Evolutionary conservation across 2,113 vertebrate species (phyloP).

Genomic region (Dryoscopus gambensis): DNA sequence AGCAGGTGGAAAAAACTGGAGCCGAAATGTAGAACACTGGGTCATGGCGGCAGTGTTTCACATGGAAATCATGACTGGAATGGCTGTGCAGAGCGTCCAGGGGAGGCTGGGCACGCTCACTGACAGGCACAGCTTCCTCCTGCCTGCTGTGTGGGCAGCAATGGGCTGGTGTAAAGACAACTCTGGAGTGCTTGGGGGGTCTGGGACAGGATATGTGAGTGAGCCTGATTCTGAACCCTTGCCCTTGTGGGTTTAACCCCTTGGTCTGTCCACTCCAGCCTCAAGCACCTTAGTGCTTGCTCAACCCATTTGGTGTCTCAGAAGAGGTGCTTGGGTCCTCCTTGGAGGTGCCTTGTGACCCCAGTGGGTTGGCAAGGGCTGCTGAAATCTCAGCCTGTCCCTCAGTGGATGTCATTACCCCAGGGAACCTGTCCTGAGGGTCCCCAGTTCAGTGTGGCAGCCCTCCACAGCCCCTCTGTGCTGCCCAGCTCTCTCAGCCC

Average conservation of each 20-base stretch:
- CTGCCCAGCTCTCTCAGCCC: not conserved
- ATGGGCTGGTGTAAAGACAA: not conserved
- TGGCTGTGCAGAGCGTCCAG: not conserved
- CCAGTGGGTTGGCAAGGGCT: not conserved
- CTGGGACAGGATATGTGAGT: not conserved
- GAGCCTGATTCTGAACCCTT: not conserved
- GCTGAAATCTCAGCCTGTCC: not conserved
- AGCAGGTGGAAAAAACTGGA: not conserved
- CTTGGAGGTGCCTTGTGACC: not conserved
- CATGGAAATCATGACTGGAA: conserved; percentile 56
- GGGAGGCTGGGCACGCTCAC: not conserved
- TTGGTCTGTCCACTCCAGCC: accelerated
- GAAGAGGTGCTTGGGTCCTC: not conserved
- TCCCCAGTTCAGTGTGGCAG: not conserved
- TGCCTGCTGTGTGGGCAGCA: not conserved
- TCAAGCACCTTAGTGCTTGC: not conserved
- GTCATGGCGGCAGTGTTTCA: not conserved
- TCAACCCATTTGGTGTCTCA: not conserved
- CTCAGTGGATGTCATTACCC: not conserved
- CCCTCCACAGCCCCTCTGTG: not conserved
- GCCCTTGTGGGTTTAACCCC: not conserved
- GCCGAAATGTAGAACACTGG: conserved; percentile 49
- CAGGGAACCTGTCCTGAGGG: not conserved
- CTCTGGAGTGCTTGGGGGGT: not conserved
- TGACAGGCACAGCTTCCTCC: not conserved